Percentiles rank a stretch among this genome's conserved stretches.
Evolutionary conservation across 2,113 vertebrate genomes (phyloP).

Genomic region (Pterocles burchelli): DNA sequence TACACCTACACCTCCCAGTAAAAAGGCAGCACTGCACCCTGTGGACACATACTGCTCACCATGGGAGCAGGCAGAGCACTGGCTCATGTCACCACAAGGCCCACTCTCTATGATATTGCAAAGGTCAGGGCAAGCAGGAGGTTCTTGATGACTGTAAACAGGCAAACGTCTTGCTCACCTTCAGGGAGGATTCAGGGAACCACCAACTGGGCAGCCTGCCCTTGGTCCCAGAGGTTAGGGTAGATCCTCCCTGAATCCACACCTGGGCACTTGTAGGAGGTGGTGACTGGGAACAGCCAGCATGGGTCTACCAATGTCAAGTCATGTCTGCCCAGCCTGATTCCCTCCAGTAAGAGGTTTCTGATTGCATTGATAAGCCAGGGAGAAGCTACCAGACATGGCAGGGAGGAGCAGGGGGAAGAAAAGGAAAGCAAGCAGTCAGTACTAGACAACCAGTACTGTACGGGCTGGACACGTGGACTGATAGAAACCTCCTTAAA

Average conservation of each 20-base stretch:
- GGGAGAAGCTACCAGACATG: neutral
- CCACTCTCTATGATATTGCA: neutral
- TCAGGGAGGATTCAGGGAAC: neutral
- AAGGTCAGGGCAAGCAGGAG: neutral
- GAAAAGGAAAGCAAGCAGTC: neutral
- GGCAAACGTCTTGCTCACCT: neutral
- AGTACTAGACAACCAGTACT: neutral
- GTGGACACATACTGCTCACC: neutral
- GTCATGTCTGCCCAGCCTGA: neutral
- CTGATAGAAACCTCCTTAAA: neutral
- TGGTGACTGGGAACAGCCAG: neutral
- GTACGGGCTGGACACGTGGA: accelerated
- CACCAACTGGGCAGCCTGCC: accelerated
- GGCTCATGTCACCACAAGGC: neutral
- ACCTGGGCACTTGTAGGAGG: neutral
- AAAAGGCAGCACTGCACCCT: neutral
- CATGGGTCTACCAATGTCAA: neutral
- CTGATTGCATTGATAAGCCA: accelerated
- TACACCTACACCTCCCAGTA: neutral
- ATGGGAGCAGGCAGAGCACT: neutral
- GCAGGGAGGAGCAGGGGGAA: neutral
- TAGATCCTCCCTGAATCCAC: neutral
- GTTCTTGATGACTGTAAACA: neutral
- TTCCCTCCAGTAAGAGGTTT: neutral
- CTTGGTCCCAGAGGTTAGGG: neutral